A percentile compares a stretch with the other conserved stretches of the same genome.
These are phyloP conservation scores for Agrilus mali DNA, from an alignment of 2,888 invertebrate species.

Conservation along the genomic window DNA sequence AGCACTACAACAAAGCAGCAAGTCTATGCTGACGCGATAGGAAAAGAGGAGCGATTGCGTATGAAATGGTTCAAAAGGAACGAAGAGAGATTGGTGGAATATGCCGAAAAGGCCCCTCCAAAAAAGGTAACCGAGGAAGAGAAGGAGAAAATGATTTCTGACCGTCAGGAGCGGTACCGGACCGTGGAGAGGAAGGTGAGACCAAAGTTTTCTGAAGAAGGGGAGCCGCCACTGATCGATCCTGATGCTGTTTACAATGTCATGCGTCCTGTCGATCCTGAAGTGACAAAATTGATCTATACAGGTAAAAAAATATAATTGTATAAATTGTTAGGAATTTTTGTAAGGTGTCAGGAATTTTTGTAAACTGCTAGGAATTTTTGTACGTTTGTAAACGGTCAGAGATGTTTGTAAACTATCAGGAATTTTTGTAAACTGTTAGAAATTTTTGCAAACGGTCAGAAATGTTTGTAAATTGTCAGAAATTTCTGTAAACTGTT, in stretches of 20 bases:
- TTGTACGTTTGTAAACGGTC: too few species aligned
- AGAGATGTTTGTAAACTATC: too few species aligned
- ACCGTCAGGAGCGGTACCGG: constrained; percentile 17
- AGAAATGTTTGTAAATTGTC: too few species aligned
- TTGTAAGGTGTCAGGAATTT: too few species aligned
- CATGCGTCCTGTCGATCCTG: constrained; percentile 42
- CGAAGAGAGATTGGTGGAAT: constrained; percentile 23
- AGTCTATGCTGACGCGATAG: constrained; percentile 16
- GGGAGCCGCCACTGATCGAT: constrained; percentile 13
- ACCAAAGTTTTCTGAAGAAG: constrained; percentile 10
- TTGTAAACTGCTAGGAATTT: too few species aligned
- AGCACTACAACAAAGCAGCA: constrained; percentile 4
- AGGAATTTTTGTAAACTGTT: too few species aligned
- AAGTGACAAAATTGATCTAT: constrained; percentile 35
- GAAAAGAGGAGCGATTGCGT: constrained; percentile 27
- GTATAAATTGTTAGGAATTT: too few species aligned
- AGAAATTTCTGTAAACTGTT: too few species aligned
- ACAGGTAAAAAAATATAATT: too few species aligned
- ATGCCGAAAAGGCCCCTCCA: constrained; percentile 19
- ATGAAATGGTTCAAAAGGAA: constrained; percentile 31
- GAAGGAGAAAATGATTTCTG: constrained; percentile 18
- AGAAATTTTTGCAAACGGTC: too few species aligned
- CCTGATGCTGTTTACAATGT: constrained; percentile 15
- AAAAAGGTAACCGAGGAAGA: constrained; percentile 22
- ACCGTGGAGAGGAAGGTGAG: constrained; percentile 15